A percentile compares a stretch with the other conserved stretches of the same genome.
These are phyloP conservation scores for Thalassoma bifasciatum DNA, from an alignment of 2,113 vertebrate species.

Conservation along the genomic window DNA sequence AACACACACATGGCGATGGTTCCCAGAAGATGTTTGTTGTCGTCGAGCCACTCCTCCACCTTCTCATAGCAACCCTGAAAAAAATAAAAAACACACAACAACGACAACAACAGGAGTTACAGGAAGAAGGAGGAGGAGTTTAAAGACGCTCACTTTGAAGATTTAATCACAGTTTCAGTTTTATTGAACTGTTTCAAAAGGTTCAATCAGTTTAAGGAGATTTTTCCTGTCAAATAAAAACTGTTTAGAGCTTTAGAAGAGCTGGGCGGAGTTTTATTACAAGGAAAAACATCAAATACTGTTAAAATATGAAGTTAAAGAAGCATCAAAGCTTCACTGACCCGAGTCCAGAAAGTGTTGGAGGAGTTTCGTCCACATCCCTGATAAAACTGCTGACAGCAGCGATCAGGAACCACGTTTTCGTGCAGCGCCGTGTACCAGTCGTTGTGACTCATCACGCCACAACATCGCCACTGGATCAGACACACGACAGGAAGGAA, in stretches of 20 bases:
- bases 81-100: slow-evolving; percentile 26
- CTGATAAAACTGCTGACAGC: slow-evolving; percentile 89
- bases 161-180: no score
- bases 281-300: no score
- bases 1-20: slow-evolving; percentile 94
- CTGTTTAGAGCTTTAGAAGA: no score
- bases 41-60: slow-evolving; percentile 93
- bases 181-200: no score
- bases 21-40: slow-evolving; percentile 95
- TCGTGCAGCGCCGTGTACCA: slow-evolving; percentile 91
- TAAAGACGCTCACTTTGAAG: no score
- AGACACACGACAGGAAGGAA: not conserved
- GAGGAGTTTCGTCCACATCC: slow-evolving; percentile 91
- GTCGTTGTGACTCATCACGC: slow-evolving; percentile 89
- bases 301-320: no score
- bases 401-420: slow-evolving; percentile 91
- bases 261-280: no score
- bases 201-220: no score
- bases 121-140: not conserved
- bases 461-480: slow-evolving; percentile 93
- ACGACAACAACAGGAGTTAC: no score
- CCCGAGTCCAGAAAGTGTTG: slow-evolving; percentile 89
- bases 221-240: no score
- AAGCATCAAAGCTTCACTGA: no score
- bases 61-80: slow-evolving; percentile 94